Evolutionary conservation across 2,888 invertebrate genomes (phyloP), one percentile per base, ranked within the genome.

Genomic region (Microctonus aethiopoides): DNA sequence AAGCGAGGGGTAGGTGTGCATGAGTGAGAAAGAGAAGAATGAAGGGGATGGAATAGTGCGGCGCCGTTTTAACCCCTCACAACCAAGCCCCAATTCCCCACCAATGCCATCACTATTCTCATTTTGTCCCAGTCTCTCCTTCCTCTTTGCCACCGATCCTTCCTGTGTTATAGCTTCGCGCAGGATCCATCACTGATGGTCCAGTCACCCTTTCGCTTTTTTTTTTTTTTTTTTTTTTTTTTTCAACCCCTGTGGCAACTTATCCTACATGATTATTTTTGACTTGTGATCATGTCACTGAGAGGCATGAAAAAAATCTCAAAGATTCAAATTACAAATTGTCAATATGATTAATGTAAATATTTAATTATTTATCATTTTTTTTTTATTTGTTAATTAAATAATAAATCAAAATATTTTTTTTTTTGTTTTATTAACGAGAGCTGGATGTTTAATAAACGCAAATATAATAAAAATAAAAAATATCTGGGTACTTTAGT

Each of bases 1-100:
- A 46, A 36, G 4, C n/a, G n/a, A n/a, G 7, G 46, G 46, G 46
- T 46, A 9, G 46, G 46, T 46, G 20, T 46, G 46, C 46, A n/a
- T 46, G 46, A 46, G 46, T 46, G 16, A 70, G 72, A 68, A 69
- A 70, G 59, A 73, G 73, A 73, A 74, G 68, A 70, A 70, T n/a
- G 75, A 72, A 75, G 75, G 72, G 72, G 75, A 71, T 68, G 41
- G 68, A 66, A 73, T 70, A 68, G 72, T 66, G 66, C 62, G 51
- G 60, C 66, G 74, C 74, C 70, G 71, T 73, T 72, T 64, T 69
- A 61, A 61, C 74, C 74, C 71, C 71, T 71, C 70, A 51, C 56
- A 70, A 67, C 69, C 70, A 69, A 75, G 56, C 75, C 68, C 72
- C 72, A 74, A 78, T 72, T 72, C 73, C 69, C 72, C 59, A 64